Evolutionary conservation across 2,888 invertebrate species (phyloP), one percentile per base, ranked within the genome.

Genomic region (Athrips mouffetella): DNA sequence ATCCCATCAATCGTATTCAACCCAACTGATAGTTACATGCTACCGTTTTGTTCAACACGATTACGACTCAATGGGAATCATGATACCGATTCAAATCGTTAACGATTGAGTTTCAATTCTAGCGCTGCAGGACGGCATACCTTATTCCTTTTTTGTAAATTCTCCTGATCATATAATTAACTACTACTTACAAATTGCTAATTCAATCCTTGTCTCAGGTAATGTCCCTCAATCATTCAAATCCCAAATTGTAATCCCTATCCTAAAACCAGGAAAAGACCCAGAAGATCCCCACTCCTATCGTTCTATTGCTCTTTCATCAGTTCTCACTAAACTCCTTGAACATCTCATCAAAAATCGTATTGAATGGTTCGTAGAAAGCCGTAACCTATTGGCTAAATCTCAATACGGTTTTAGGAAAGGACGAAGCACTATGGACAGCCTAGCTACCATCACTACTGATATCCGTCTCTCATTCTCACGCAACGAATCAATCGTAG

Each of bases 101-200:
- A n/a, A n/a, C n/a, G n/a, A n/a, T n/a, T n/a, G n/a, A n/a, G n/a
- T n/a, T n/a, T n/a, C n/a, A n/a, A n/a, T n/a, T n/a, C n/a, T n/a
- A n/a, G n/a, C n/a, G n/a, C n/a, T n/a, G n/a, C n/a, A n/a, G 3
- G 16, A 35, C 16, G 35, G 35, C 16, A 35, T 35, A 4, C 35
- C 35, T 4, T 35, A 35, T 10, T 35, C 35, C 50, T 16, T 51
- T 48, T 16, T 53, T 50, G 2, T 35, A 35, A 35, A 35, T 15
- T 4, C 16, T 35, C 13, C 13, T 35, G 16, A 16, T 35, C 16
- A 3, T 10, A 35, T 16, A n/a, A 3, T 30, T 8, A 30, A 35
- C 15, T 16, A 35, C 16, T 15, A 15, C 10, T n/a, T 35, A 6
- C 16, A 15, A 15, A 35, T 35, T 3, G 3, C 3, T 10, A 35